A percentile compares a stretch with the other conserved stretches of the same genome.
phyloP scores from a whole-genome alignment of 2,888 invertebrate genomes.

The Mycalesis mineus region DNA sequence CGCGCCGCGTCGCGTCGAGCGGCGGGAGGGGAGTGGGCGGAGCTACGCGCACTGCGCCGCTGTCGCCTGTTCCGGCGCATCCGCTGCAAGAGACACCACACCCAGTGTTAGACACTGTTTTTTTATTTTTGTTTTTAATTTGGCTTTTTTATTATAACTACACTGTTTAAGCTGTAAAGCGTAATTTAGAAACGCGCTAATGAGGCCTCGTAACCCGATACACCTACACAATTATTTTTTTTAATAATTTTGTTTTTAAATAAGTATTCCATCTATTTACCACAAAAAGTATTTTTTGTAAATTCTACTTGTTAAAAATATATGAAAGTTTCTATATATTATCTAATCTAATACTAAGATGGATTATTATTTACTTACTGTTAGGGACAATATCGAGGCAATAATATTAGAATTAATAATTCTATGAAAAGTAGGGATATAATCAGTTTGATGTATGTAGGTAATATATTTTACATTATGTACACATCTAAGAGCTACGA shows the following conservation, averaged over 20 bases:
- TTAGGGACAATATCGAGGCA: background rate
- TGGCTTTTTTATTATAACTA: slow-evolving; percentile 36
- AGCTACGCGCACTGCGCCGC: slow-evolving; percentile 79
- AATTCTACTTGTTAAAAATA: background rate
- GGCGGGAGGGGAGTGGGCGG: slow-evolving; percentile 35
- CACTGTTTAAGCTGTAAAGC: slow-evolving; percentile 46
- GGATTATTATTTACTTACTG: background rate
- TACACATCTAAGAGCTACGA: slow-evolving; percentile 28
- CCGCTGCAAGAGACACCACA: slow-evolving; percentile 79
- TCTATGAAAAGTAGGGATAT: background rate
- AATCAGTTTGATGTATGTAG: background rate
- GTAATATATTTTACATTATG: slow-evolving; percentile 4
- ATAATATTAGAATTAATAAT: background rate
- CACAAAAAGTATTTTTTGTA: background rate
- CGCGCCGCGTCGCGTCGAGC: slow-evolving; percentile 46
- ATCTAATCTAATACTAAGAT: background rate
- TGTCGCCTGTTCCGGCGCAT: slow-evolving; percentile 76
- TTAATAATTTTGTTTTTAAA: background rate
- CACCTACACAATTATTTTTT: background rate
- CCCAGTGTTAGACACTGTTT: slow-evolving; percentile 75
- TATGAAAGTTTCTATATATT: background rate
- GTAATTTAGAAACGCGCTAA: slow-evolving; percentile 27
- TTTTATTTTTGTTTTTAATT: slow-evolving; percentile 48
- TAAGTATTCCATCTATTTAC: background rate
- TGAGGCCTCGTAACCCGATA: slow-evolving; percentile 30